Conservation (phyloP, 2,797 vertebrate genomes). For the Bufotes viridis region DNA sequence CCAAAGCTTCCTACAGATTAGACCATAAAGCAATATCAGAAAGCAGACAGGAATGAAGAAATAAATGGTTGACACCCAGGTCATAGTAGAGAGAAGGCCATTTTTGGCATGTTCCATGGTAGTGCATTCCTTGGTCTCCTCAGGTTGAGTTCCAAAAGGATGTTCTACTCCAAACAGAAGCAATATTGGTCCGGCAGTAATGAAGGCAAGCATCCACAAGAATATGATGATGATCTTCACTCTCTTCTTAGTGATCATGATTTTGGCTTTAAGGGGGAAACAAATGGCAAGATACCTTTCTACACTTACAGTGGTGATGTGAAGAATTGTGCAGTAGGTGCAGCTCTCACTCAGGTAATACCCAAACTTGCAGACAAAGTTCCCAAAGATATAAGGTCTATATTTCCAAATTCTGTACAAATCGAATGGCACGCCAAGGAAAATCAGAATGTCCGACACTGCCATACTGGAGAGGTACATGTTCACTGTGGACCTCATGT, state of each 20-base stretch:
- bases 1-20: constrained; percentile 79
- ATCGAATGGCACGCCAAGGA: constrained; percentile 79
- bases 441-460: constrained; percentile 79
- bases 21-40: constrained; percentile 77
- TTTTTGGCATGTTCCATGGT: constrained; percentile 73
- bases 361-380: constrained; percentile 78
- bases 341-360: constrained; percentile 82
- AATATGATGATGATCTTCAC: constrained; percentile 74
- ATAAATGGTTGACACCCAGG: constrained; percentile 82
- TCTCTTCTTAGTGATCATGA: constrained; percentile 74
- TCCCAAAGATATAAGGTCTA: constrained; percentile 78
- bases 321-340: constrained; percentile 82
- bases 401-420: constrained; percentile 81
- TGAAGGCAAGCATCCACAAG: constrained; percentile 75
- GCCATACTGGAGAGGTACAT: constrained; percentile 85
- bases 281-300: constrained; percentile 82
- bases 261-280: constrained; percentile 79
- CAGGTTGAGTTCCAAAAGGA: neutral
- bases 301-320: constrained; percentile 81
- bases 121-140: constrained; percentile 73
- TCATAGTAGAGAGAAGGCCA: constrained; percentile 77
- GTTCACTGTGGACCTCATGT: constrained; percentile 82
- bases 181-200: constrained; percentile 76
- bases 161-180: constrained; percentile 79
- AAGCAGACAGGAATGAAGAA: constrained; percentile 78